Conservation (phyloP, 2,797 vertebrate species). For the Arremon aurantiirostris region DNA sequence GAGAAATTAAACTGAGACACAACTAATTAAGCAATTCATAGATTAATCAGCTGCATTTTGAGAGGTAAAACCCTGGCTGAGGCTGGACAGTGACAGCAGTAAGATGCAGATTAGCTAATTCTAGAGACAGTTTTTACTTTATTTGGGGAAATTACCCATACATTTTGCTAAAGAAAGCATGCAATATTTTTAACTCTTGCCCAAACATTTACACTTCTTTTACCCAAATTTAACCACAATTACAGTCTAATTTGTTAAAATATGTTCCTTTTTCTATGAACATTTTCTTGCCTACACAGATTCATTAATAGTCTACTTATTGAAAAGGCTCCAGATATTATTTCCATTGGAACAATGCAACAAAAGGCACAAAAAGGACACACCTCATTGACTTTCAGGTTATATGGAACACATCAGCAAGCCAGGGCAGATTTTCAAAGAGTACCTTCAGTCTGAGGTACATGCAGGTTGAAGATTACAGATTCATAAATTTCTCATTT, state of each 20-base stretch:
- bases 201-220: slow-evolving; percentile 40
- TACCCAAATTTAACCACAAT: slow-evolving; percentile 14
- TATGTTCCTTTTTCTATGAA: not conserved
- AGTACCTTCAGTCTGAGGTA: not conserved
- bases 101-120: not conserved
- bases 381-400: not conserved
- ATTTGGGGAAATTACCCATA: not conserved
- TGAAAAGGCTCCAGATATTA: not conserved
- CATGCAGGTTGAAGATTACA: not conserved
- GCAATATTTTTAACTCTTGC: not conserved
- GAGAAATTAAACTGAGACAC: not conserved
- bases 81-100: not conserved
- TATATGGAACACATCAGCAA: not conserved
- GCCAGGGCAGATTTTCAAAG: not conserved
- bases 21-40: not conserved
- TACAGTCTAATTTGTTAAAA: slow-evolving; percentile 8
- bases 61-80: not conserved
- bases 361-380: not conserved
- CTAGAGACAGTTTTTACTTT: not conserved
- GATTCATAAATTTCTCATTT: not conserved
- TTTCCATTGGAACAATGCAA: not conserved
- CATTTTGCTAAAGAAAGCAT: not conserved
- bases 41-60: not conserved
- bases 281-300: slow-evolving; percentile 19
- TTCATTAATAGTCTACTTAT: slow-evolving; percentile 7